Conservation (phyloP, 2,113 vertebrate species). For the Chloroceryle aenea region DNA sequence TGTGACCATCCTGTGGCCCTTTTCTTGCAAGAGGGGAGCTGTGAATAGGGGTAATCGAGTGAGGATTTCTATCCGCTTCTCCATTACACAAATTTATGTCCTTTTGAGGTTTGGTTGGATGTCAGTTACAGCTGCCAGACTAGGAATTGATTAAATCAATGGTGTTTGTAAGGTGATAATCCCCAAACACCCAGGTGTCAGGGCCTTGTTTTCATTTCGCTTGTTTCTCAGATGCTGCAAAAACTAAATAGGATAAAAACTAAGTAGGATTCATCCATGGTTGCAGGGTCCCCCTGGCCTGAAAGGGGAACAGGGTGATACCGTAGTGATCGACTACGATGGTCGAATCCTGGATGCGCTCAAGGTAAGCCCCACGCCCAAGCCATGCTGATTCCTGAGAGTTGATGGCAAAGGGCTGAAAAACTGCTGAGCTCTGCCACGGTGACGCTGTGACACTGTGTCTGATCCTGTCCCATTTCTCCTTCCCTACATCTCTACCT, state of each 20-base stretch:
- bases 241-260: not conserved
- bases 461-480: not conserved
- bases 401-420: not conserved
- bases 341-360: slow-evolving; percentile 90
- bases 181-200: not conserved
- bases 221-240: not conserved
- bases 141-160: not conserved
- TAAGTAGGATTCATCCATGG: not conserved
- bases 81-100: not conserved
- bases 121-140: not conserved
- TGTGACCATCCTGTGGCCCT: not conserved
- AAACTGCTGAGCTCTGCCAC: not conserved
- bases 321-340: slow-evolving; percentile 89
- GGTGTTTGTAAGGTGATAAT: not conserved
- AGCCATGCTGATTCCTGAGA: fast-evolving
- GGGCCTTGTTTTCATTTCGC: not conserved
- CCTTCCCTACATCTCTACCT: not conserved
- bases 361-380: slow-evolving; percentile 74
- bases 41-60: not conserved
- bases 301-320: slow-evolving; percentile 85
- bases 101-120: not conserved
- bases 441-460: fast-evolving
- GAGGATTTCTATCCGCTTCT: not conserved
- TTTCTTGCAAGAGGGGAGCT: not conserved
- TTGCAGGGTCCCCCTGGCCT: slow-evolving; percentile 74